Conservation (phyloP, 2,113 vertebrate species). For the Sus scrofa region DNA sequence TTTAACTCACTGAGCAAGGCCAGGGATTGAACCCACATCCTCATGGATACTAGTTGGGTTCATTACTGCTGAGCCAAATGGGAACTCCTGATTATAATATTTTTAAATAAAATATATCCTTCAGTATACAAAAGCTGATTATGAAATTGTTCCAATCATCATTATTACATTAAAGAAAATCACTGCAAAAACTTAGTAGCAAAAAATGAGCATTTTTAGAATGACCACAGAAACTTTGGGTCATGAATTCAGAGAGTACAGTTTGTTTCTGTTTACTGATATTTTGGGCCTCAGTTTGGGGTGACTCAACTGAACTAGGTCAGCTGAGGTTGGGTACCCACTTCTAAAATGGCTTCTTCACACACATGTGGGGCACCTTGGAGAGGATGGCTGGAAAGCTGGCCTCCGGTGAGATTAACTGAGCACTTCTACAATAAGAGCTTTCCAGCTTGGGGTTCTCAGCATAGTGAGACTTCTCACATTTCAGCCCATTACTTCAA, state of each 20-base stretch:
- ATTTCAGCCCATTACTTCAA: neutral
- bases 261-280: constrained; percentile 20
- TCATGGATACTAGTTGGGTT: no score
- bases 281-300: neutral
- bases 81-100: neutral
- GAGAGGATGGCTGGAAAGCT: neutral
- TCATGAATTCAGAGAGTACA: neutral
- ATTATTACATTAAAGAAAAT: neutral
- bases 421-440: neutral
- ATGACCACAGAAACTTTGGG: neutral
- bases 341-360: neutral
- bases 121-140: neutral
- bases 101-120: constrained; percentile 39
- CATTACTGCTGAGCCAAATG: no score
- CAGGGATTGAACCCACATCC: no score
- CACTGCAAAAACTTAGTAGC: neutral
- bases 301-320: neutral
- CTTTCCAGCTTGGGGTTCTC: neutral
- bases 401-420: neutral
- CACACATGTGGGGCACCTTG: neutral
- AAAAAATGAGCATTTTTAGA: constrained; percentile 15
- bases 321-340: neutral
- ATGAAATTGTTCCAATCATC: neutral
- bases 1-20: no score
- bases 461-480: neutral